These are phyloP conservation scores for Petrophora chlorosata DNA, from an alignment of 2,888 invertebrate genomes.

Conservation along the genomic window DNA sequence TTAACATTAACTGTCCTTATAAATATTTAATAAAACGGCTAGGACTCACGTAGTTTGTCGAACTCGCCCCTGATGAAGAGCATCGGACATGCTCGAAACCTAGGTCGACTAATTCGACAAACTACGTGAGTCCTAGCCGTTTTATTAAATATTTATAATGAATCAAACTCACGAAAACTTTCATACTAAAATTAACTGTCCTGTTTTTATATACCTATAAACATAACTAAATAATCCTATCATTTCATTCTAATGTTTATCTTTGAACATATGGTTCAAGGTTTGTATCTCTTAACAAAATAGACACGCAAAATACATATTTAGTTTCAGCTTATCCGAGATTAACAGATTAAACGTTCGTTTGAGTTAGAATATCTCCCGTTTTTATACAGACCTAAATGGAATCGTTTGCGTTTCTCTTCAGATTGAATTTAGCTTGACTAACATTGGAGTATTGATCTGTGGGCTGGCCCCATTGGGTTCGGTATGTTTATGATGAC, in stretches of 20 bases:
- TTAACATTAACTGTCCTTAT: too few relatives aligned
- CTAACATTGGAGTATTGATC: constrained; percentile 11
- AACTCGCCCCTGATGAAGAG: too few relatives aligned
- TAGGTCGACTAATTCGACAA: too few relatives aligned
- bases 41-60: too few relatives aligned
- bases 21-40: too few relatives aligned
- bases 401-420: constrained; percentile 19
- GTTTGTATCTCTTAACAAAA: background rate
- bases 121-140: too few relatives aligned
- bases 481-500: background rate
- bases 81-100: too few relatives aligned
- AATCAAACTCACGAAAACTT: too few relatives aligned
- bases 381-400: constrained; percentile 16
- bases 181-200: too few relatives aligned
- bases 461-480: background rate
- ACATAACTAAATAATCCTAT: constrained; percentile 1
- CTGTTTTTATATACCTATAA: too few relatives aligned
- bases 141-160: too few relatives aligned
- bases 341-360: constrained; percentile 6
- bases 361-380: constrained; percentile 5
- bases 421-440: constrained; percentile 24
- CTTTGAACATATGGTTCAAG: too few relatives aligned
- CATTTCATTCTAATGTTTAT: background rate
- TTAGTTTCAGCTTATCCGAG: constrained; percentile 1
- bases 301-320: constrained; percentile 4